These are phyloP conservation scores for Pyrrhia umbra DNA, from an alignment of 2,888 invertebrate species.

Conservation along the genomic window DNA sequence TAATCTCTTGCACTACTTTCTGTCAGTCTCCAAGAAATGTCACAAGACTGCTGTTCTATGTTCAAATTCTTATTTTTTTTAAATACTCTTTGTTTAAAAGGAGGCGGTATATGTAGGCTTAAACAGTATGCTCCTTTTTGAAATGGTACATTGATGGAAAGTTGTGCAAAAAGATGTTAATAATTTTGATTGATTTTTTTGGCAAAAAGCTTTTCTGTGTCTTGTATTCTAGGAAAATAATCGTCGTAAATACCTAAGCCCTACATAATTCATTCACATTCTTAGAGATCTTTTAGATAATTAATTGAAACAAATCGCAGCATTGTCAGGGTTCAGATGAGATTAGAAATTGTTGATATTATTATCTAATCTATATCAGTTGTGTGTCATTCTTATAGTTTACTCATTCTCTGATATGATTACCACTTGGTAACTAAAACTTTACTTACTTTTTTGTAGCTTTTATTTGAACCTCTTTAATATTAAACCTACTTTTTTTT, in stretches of 20 bases:
- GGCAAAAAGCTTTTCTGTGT: background rate
- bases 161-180: background rate
- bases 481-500: too few species aligned
- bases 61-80: conserved; percentile 46
- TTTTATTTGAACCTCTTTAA: too few species aligned
- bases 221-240: background rate
- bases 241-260: background rate
- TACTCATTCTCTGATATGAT: conserved; percentile 44
- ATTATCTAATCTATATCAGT: conserved; percentile 27
- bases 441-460: background rate
- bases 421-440: conserved; percentile 3
- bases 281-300: background rate
- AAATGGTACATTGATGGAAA: background rate
- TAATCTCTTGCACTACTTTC: conserved; percentile 42
- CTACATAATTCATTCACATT: background rate
- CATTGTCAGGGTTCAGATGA: conserved; percentile 1
- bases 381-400: conserved; percentile 28
- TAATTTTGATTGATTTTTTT: background rate
- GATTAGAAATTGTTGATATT: conserved; percentile 31
- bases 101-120: conserved; percentile 5
- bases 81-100: conserved; percentile 9
- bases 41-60: conserved; percentile 60
- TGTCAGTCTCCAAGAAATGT: conserved; percentile 67
- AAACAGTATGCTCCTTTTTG: background rate
- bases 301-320: conserved; percentile 4